These are phyloP conservation scores for Apodemus speciosus DNA, from an alignment of 2,113 vertebrate species.

Conservation along the genomic window DNA sequence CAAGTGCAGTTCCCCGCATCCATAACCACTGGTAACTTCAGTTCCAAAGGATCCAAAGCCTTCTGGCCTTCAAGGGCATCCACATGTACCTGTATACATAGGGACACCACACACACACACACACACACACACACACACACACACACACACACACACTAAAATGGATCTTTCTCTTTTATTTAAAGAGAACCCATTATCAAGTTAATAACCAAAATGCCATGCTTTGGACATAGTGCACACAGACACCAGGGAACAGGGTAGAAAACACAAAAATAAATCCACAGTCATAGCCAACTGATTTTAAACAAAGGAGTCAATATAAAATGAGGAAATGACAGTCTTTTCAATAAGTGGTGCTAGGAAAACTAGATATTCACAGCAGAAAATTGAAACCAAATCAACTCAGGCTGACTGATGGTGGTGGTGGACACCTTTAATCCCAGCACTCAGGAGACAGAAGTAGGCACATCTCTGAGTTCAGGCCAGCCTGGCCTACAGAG, in stretches of 20 bases:
- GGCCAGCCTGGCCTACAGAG: neutral
- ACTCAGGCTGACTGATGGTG: neutral
- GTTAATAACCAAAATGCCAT: neutral
- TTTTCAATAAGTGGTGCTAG: neutral
- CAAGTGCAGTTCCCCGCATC: neutral
- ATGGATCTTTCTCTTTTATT: neutral
- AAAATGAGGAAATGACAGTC: neutral
- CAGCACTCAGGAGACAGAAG: neutral
- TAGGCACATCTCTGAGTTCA: neutral
- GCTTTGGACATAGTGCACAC: neutral
- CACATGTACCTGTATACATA: neutral
- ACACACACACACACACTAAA: neutral
- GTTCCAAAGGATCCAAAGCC: neutral
- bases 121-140: neutral
- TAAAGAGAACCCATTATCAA: neutral
- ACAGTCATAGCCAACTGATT: neutral
- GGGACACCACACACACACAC: neutral
- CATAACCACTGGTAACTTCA: neutral
- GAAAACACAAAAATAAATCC: neutral
- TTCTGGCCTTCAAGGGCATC: neutral
- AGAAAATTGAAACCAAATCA: neutral
- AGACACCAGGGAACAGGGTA: neutral
- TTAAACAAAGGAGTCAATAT: neutral
- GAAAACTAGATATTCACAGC: neutral
- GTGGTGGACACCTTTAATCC: neutral